These are phyloP conservation scores for Haemorhous mexicanus DNA, from an alignment of 2,113 vertebrate genomes.

Conservation along the genomic window DNA sequence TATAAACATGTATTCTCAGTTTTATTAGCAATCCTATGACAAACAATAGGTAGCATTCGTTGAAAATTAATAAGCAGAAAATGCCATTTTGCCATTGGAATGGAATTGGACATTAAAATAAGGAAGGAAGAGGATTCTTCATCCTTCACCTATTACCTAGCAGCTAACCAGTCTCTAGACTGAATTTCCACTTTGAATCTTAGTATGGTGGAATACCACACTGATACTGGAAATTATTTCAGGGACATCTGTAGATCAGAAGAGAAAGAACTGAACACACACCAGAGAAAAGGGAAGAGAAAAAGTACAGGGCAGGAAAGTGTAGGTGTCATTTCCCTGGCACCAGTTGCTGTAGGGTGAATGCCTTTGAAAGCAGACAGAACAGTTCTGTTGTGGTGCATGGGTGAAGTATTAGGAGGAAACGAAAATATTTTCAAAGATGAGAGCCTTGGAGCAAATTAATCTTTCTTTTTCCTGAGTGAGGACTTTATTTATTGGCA, in stretches of 20 bases:
- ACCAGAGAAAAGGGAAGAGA: background rate
- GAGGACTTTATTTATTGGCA: background rate
- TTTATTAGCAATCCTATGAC: background rate
- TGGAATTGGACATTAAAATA: background rate
- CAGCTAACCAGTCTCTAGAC: background rate
- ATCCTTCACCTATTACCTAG: background rate
- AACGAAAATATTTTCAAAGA: background rate
- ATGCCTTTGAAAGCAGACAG: background rate
- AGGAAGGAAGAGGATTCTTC: background rate
- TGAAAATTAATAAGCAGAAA: background rate
- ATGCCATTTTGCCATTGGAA: background rate
- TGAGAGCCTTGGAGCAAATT: background rate
- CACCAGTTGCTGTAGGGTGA: background rate
- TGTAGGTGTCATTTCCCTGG: background rate
- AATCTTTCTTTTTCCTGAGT: background rate
- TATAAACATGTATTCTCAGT: background rate
- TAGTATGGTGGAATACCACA: background rate
- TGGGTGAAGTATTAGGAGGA: background rate
- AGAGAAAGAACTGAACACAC: background rate
- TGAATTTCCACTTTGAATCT: background rate
- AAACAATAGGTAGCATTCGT: background rate
- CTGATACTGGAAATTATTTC: background rate
- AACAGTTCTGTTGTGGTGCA: background rate
- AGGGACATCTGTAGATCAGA: background rate
- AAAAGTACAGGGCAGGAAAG: background rate